Base-by-base conservation (phyloP, 2,113 vertebrate species). In the Monopterus albus region DNA sequence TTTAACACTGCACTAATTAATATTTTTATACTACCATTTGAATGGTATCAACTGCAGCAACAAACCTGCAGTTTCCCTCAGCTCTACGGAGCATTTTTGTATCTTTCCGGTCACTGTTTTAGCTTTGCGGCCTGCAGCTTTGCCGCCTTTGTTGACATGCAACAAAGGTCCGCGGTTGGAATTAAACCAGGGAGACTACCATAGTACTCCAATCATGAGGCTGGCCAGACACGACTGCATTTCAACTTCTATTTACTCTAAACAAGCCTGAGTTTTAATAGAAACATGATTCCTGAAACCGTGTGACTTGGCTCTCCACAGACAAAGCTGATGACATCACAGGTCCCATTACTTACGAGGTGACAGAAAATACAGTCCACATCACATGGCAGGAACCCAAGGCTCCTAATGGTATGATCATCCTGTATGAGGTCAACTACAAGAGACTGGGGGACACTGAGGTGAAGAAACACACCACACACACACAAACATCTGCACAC, bases 381-480 rank as follows among this genome's bases (percentile, higher is more conserved):
- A 58, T 99, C 64, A 91, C 74, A 52, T 99, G 98, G 98, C 90
- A 91, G 53, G 96, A 98, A 15, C 98, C 98, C 0, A 87, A 78
- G 56, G 84, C 94, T 2, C 97, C 98, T 0, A 99, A 99, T 0
- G 97, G 97, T 4, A 94, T 99, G 50, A 98, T 97, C 0, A 95
- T 99, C 85, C 93, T 99, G 25, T 99, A 99, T 0, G 98, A 99
- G 83, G 95, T 99, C 73, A 93, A 94, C 51, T 99, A 97, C 12
- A 95, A 94, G 28, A 94, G 95, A 2, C 92, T 96, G 0, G 95
- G 96, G 2, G 96, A 98, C 68, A 70, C 88, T 0, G 96, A 98
- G 96, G 97, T 98, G 87, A 94, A 90, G 7, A 47, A 20, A 60
- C 31, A 46, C 55, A 25, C 55, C 63, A 29, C 56, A 46, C 63